Base-by-base conservation (phyloP, 2,797 vertebrate genomes). In the Onychomys torridus region DNA sequence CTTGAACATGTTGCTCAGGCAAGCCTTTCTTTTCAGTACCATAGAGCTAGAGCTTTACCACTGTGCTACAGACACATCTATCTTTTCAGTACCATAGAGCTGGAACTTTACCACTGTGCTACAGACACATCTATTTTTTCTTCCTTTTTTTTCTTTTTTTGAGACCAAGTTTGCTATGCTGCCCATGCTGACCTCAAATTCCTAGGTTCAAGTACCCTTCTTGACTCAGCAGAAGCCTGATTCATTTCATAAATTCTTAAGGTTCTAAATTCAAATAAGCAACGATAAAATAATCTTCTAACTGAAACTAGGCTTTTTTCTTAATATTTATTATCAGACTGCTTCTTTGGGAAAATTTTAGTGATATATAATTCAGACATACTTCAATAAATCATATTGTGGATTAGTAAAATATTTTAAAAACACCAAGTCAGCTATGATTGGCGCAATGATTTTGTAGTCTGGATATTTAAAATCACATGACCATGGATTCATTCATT, bases 401-500 rank as follows among this genome's bases (percentile, higher is more conserved):
- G 16, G 90, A 90, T 92, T 69, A 57, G 40, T 40, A 32, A 89
- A 63, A 89, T 61, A 65, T 19, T 95, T 25, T 91, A 79, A 89
- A 96, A 96, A 83, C 34, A 83, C 49, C 43, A 84, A 43, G 85
- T 91, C 32, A 46, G 55, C 75, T 46, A 21, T 52, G 61, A 73
- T 17, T 89, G 73, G 57, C 46, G 79, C 34, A 57, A 23, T 77
- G 76, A 81, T 55, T 85, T 85, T 46, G 32, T 67, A 34, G 29
- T 84, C 46, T 95, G 75, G 63, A 59, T 88, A 76, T 52, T 95
- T 92, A 59, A 95, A 82, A 46, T 83, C 63, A 61, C 32, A 34
- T 27, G 13, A 21, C 13, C 37, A 40, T 6, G n/a, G 85, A 46
- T 63, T 83, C 67, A 93, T 82, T 43, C 81, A 90, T n/a, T 85